These are phyloP conservation scores for Riparia riparia DNA, from an alignment of 2,113 vertebrate genomes.

Conservation along the genomic window DNA sequence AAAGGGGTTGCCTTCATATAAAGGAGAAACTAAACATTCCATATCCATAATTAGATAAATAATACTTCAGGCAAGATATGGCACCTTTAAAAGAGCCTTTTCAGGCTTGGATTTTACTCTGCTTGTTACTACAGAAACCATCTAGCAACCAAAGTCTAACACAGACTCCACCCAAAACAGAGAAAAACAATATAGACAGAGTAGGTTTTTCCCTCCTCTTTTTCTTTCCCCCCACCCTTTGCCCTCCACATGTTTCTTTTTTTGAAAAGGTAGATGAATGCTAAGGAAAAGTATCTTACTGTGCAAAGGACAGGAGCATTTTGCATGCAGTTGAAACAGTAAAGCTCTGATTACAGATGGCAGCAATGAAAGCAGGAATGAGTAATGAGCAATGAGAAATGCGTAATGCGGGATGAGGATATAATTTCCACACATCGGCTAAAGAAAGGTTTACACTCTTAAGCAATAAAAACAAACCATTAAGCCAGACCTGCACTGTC, in stretches of 20 bases:
- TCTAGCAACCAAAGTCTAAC: conserved; percentile 78
- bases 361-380: conserved; percentile 78
- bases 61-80: conserved; percentile 71
- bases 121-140: conserved; percentile 76
- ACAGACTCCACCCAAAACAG: conserved; percentile 81
- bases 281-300: conserved; percentile 22
- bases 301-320: conserved; percentile 60
- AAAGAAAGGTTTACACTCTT: conserved; percentile 95
- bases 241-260: background rate
- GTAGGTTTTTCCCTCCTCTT: background rate
- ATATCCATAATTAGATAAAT: conserved; percentile 70
- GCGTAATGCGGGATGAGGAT: conserved; percentile 87
- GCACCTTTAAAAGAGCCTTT: conserved; percentile 79
- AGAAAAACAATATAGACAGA: conserved; percentile 73
- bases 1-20: conserved; percentile 31
- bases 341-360: conserved; percentile 75
- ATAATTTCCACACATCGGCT: conserved; percentile 90
- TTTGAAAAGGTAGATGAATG: background rate
- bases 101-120: conserved; percentile 73
- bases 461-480: conserved; percentile 94
- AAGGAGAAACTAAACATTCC: conserved; percentile 51
- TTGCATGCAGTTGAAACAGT: conserved; percentile 72
- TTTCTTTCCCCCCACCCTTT: rapidly evolving
- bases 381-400: conserved; percentile 78
- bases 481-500: conserved; percentile 89